Evolutionary conservation across 2,888 invertebrate genomes (phyloP), one percentile per base, ranked within the genome.

Genomic region (Euzophera pinguis): DNA sequence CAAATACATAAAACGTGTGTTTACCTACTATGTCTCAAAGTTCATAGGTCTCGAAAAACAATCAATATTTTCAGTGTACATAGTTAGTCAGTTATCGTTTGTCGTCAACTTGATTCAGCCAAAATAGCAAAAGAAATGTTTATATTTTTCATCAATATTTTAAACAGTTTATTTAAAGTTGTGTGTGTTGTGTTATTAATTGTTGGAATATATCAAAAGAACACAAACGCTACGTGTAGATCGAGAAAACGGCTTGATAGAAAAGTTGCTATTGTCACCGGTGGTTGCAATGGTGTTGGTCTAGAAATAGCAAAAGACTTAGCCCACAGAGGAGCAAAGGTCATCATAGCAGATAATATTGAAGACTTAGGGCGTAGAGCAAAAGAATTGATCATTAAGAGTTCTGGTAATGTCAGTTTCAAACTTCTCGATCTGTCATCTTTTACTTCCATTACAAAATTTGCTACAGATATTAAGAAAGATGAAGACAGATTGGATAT

Each of bases 391-490:
- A 91, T 95, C 32, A 67, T 88, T 2, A 87, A 91, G 61, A 87
- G 89, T 53, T 92, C 92, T 0, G 91, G 91, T 42, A 94, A 93
- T 57, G 75, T 95, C 2, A 64, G 92, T 1, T 91, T 93, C 0
- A 92, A 92, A 65, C 91, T 93, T 71, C 78, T 95, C 41, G 94
- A 95, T 72, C 74, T 95, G 47, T 92, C 93, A 9, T 94, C 93
- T 0, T 87, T 93, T 61, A 90, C 93, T 63, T 95, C 95, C 0
- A 91, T 95, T 10, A 91, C 96, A 14, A 92, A 93, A 58, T 97
- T 97, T 75, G 96, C 95, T 0, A 92, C 91, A 7, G 93, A 94
- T 56, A 91, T 97, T 38, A 90, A 93, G 27, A 89, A 91, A 65
- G 92, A 91, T 0, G 94, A 95, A 79, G 70, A 82, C 12, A 90